These are phyloP conservation scores for Pherbina coryleti DNA, from an alignment of 2,888 invertebrate genomes.

Conservation along the genomic window DNA sequence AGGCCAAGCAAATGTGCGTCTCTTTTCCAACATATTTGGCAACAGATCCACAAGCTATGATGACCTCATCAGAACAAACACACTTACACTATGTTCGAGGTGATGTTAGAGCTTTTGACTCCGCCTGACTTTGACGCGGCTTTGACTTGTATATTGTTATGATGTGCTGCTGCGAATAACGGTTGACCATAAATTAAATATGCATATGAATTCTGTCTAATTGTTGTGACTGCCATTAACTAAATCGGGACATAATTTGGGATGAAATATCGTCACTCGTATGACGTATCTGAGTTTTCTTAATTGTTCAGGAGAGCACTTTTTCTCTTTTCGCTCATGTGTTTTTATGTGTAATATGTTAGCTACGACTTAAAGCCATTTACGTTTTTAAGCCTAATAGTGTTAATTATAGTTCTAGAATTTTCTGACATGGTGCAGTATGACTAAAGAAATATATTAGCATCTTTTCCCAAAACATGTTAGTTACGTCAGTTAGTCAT, in stretches of 20 bases:
- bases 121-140: background rate
- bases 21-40: background rate
- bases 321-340: no score
- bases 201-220: background rate
- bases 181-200: constrained; percentile 4
- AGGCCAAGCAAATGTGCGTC: background rate
- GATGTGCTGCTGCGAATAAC: constrained; percentile 2
- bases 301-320: no score
- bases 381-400: no score
- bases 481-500: no score
- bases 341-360: no score
- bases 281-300: no score
- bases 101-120: background rate
- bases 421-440: no score
- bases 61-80: background rate
- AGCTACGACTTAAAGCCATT: no score
- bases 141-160: background rate
- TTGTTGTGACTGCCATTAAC: background rate
- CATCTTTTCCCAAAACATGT: no score
- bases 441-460: no score
- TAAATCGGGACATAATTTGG: background rate
- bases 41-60: background rate
- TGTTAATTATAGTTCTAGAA: no score
- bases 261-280: no score
- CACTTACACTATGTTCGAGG: background rate